Percentiles rank a stretch among this genome's conserved stretches.
Conservation (phyloP, 1,140 invertebrate species). For the Condylostylus longicornis region DNA sequence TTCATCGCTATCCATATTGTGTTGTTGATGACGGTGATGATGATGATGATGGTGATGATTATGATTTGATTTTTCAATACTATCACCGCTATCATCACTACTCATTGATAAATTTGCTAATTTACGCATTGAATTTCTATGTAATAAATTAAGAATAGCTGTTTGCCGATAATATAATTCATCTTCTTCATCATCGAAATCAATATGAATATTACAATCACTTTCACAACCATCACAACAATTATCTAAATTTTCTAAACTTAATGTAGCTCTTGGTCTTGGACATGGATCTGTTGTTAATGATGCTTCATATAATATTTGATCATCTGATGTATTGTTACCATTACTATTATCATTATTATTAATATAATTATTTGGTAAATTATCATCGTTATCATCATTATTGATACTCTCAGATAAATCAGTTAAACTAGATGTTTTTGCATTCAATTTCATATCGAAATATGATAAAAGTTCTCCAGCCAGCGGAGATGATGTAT, state of each 20-base stretch:
- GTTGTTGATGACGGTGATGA: conserved; percentile 31
- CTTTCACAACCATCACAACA: conserved; percentile 27
- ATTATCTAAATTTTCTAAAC: conserved; percentile 16
- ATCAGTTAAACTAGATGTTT: conserved; percentile 19
- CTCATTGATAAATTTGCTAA: conserved; percentile 22
- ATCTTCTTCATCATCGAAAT: conserved; percentile 18
- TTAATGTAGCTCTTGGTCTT: neutral
- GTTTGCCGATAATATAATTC: conserved; percentile 29
- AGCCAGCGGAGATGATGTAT: conserved; percentile 20
- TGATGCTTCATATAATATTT: conserved; percentile 17
- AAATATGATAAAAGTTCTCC: conserved; percentile 30
- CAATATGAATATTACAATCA: conserved; percentile 8
- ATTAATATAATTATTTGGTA: too few species aligned
- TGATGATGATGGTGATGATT: conserved; percentile 28
- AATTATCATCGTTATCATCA: conserved; percentile 20
- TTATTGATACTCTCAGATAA: conserved; percentile 17
- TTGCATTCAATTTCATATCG: conserved; percentile 29
- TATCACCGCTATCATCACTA: conserved; percentile 30
- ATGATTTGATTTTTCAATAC: conserved; percentile 22
- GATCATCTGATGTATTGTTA: conserved; percentile 25
- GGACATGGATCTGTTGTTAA: neutral
- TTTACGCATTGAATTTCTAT: conserved; percentile 29
- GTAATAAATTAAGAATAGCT: conserved; percentile 27
- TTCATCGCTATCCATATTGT: conserved; percentile 48
- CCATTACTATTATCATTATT: too few species aligned